phyloP scores from a whole-genome alignment of 2,888 invertebrate genomes.

The Hanleya hanleyi region DNA sequence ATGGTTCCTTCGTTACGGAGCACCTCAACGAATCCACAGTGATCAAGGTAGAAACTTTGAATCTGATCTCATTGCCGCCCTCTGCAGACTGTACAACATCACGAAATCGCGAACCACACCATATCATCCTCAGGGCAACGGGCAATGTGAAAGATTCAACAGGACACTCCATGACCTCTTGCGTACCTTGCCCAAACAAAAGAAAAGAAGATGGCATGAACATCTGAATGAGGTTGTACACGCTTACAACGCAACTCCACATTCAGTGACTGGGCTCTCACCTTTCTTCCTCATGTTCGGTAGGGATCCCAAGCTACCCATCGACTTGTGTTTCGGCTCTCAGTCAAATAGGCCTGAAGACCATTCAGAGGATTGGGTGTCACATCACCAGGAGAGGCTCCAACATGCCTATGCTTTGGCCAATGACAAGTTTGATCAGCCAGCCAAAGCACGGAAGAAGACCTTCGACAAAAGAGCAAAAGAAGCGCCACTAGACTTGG shows the following conservation, averaged over 20 bases:
- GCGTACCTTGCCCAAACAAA: background rate
- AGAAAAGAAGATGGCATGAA: background rate
- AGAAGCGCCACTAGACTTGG: background rate
- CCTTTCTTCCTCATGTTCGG: constrained; percentile 13
- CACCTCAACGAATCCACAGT: constrained; percentile 3
- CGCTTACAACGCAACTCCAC: background rate
- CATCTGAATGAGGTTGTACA: background rate
- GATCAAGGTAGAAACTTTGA: background rate
- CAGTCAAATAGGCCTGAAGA: background rate
- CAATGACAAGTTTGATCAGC: background rate
- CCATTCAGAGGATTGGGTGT: background rate
- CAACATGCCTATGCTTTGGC: background rate
- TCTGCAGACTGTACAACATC: background rate
- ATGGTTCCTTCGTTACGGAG: background rate
- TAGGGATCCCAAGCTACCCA: background rate
- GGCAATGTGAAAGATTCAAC: background rate
- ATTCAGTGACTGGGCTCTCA: background rate
- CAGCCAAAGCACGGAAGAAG: background rate
- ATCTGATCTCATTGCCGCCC: background rate
- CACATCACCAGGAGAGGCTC: background rate
- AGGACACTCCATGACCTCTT: background rate
- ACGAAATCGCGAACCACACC: background rate
- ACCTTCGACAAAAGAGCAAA: background rate
- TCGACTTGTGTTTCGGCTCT: background rate
- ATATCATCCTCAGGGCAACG: background rate